Percentiles rank a stretch among this genome's conserved stretches.
These are phyloP conservation scores for Sarcophaga variegata DNA, from an alignment of 2,888 invertebrate genomes.

Conservation along the genomic window DNA sequence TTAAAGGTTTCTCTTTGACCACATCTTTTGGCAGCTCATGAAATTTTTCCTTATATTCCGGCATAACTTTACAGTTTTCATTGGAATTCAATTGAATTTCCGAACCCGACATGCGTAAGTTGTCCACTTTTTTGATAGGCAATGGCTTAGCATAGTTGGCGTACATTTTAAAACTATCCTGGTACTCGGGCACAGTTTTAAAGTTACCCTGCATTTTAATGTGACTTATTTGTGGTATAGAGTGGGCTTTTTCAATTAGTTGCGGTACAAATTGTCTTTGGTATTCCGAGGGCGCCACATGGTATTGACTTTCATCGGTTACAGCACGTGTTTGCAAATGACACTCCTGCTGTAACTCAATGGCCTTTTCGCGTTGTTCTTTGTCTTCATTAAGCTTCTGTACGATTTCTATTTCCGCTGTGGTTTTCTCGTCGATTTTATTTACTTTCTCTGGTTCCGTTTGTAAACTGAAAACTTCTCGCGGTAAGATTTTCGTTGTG, in stretches of 20 bases:
- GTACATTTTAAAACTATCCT: conserved; percentile 80
- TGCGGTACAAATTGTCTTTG: conserved; percentile 77
- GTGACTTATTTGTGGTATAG: conserved; percentile 81
- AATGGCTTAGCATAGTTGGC: conserved; percentile 80
- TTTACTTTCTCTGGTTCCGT: conserved; percentile 49
- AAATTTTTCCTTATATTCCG: conserved; percentile 80
- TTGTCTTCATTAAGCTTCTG: conserved; percentile 73
- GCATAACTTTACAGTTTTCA: conserved; percentile 69
- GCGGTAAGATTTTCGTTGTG: conserved; percentile 77
- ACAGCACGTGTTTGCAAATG: conserved; percentile 75
- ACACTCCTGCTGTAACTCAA: conserved; percentile 74
- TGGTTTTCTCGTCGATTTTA: conserved; percentile 2
- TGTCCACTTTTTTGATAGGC: conserved; percentile 80
- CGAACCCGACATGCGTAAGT: conserved; percentile 77
- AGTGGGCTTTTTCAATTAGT: conserved; percentile 80
- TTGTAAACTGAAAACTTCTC: conserved; percentile 77
- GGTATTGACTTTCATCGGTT: conserved; percentile 72
- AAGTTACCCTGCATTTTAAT: conserved; percentile 80
- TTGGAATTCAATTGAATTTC: conserved; percentile 68
- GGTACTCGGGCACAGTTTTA: conserved; percentile 79
- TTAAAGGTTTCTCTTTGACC: conserved; percentile 75
- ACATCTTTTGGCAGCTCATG: conserved; percentile 76
- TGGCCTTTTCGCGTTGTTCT: conserved; percentile 74
- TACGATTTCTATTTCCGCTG: conserved; percentile 58
- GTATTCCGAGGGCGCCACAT: conserved; percentile 79